phyloP scores from a whole-genome alignment of 2,888 invertebrate species.

The Latrodectus hesperus region DNA sequence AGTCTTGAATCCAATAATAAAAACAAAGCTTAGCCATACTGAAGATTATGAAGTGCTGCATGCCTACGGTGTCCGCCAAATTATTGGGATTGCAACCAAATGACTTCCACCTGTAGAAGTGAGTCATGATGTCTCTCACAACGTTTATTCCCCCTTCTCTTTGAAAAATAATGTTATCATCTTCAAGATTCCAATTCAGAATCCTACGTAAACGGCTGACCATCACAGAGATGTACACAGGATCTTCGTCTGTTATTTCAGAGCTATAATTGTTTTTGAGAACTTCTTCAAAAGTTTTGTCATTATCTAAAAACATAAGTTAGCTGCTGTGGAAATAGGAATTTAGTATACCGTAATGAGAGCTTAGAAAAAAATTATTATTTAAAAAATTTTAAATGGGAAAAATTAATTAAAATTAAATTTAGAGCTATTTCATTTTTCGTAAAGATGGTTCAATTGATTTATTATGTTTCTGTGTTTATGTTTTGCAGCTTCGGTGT shows the following conservation, averaged over 20 bases:
- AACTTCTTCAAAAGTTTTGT: slow-evolving; percentile 16
- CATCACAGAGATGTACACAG: neutral
- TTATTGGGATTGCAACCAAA: neutral
- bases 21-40: slow-evolving; percentile 45
- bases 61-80: slow-evolving; percentile 6
- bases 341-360: no score
- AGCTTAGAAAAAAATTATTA: no score
- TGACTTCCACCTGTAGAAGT: slow-evolving; percentile 30
- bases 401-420: no score
- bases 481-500: no score
- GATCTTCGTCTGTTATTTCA: slow-evolving; percentile 32
- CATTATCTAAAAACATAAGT: slow-evolving; percentile 25
- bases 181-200: slow-evolving; percentile 27
- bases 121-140: slow-evolving; percentile 10
- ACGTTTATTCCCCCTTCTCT: slow-evolving; percentile 16
- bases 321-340: neutral
- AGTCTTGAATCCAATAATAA: slow-evolving; percentile 50
- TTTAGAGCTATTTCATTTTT: no score
- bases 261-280: neutral
- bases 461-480: no score
- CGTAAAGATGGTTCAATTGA: no score
- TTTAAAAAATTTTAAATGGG: no score
- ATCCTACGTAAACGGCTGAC: slow-evolving; percentile 28
- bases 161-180: slow-evolving; percentile 7
- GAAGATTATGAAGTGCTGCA: slow-evolving; percentile 40